Evolutionary conservation across 2,797 vertebrate genomes (phyloP).

Genomic region (Sebastes flavidus): DNA sequence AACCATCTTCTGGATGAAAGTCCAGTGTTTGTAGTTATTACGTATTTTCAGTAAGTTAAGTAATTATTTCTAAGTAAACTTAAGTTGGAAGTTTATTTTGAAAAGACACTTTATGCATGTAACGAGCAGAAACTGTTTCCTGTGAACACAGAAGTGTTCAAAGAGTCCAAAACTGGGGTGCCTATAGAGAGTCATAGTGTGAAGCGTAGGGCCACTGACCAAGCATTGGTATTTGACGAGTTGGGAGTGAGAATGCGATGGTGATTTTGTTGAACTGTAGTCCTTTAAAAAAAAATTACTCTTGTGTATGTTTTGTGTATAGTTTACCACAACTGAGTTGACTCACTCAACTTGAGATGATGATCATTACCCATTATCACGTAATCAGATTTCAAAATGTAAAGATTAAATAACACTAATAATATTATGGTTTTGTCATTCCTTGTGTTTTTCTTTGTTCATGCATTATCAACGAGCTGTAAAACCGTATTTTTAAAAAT

Average conservation of each 20-base stretch:
- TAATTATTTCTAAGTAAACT: too few relatives aligned
- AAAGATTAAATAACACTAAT: not conserved
- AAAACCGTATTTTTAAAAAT: not conserved
- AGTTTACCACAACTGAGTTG: too few relatives aligned
- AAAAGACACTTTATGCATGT: fast-evolving
- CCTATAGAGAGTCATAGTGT: fast-evolving
- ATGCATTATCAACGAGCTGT: not conserved
- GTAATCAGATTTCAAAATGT: not conserved
- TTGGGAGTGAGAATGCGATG: too few relatives aligned
- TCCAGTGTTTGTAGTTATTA: too few relatives aligned
- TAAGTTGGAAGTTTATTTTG: too few relatives aligned
- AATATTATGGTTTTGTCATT: not conserved
- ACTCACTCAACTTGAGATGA: not conserved
- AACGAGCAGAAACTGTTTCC: too few relatives aligned
- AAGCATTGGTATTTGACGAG: too few relatives aligned
- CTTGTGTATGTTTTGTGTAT: not conserved
- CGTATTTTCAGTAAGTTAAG: fast-evolving
- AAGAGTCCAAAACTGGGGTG: too few relatives aligned
- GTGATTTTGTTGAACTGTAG: too few relatives aligned
- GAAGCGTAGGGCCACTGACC: too few relatives aligned
- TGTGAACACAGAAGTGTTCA: too few relatives aligned
- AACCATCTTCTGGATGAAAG: too few relatives aligned
- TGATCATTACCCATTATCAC: not conserved
- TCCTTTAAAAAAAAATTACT: not conserved
- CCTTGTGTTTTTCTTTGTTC: not conserved